Evolutionary conservation across 2,113 vertebrate genomes (phyloP), one percentile per base, ranked within the genome.

Genomic region (Isichthys henryi): DNA sequence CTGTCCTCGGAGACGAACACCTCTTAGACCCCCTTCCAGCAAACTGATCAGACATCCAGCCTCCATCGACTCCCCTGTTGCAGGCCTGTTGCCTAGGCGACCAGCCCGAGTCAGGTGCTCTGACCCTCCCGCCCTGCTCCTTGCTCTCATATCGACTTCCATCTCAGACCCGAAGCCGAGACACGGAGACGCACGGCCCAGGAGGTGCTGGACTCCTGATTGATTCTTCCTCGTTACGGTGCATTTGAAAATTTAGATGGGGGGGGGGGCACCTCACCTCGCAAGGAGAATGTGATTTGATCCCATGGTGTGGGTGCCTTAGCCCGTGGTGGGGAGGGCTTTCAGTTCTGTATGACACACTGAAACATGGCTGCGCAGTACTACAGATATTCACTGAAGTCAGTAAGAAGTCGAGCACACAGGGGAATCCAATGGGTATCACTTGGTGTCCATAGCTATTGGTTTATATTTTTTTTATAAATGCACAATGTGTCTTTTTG

Each of bases 51-150:
- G 66, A 53, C 88, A 89, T 45, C 83, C 88, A 90, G 66, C 66
- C 86, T 50, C 49, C 35, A 5, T 58, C 27, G 23, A 10, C 53
- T 86, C 49, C 86, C 15, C 66, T 50, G 62, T 49, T 89, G 58
- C 58, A 3, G 58, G 91, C 91, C 89, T 88, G 92, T 94, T 93
- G 91, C 92, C 92, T 92, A 80, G 93, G 91, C 92, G 91, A 95
- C 92, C 91, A 88, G 91, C 89, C 70, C 87, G 92, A 93, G 92
- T 90, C 92, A 91, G 89, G 77, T 58, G 82, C 45, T 50, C 49
- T 48, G 8, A 66, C 19, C 58, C 23, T 21, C 13, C 11, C 2
- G 1, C 62, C 39, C 11, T 45, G 15, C 27, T 11, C 66, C 50
- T 86, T 35, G 9, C 88, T 83, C 6, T 53, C 45, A 9, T 88